phyloP scores from a whole-genome alignment of 2,888 invertebrate genomes.

The Andrena chrysosceles region DNA sequence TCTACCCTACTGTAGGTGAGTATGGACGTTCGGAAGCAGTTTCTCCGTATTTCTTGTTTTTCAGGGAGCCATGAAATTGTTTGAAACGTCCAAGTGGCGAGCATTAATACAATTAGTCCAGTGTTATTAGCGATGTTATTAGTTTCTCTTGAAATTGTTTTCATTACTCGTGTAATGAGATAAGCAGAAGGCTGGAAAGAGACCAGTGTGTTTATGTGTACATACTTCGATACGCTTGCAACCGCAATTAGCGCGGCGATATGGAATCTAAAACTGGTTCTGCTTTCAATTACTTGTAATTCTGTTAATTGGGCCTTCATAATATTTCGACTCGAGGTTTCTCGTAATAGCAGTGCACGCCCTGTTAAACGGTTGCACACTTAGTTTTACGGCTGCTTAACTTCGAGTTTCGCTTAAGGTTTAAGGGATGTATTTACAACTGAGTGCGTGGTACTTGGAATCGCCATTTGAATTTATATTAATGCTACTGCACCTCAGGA shows the following conservation, averaged over 20 bases:
- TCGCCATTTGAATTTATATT: conserved; percentile 15
- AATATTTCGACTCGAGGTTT: conserved; percentile 34
- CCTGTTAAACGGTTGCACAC: conserved; percentile 42
- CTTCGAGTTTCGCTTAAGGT: conserved; percentile 2
- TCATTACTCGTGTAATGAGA: not conserved
- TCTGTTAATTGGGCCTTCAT: conserved; percentile 37
- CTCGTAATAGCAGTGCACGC: conserved; percentile 33
- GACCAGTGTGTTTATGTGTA: not conserved
- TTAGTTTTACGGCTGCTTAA: conserved; percentile 39
- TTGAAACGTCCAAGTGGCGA: not conserved
- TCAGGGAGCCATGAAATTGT: not conserved
- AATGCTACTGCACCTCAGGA: not conserved
- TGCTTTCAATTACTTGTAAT: conserved; percentile 49
- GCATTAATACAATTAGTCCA: not conserved
- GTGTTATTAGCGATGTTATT: conserved; percentile 8
- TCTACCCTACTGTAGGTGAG: too few species aligned
- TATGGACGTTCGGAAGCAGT: too few species aligned
- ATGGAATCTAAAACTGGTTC: conserved; percentile 49
- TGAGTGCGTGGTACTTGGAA: not conserved
- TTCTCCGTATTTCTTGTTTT: too few species aligned
- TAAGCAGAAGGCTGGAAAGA: not conserved
- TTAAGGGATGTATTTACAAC: conserved; percentile 1
- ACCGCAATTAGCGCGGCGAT: conserved; percentile 29
- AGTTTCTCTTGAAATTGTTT: conserved; percentile 5
- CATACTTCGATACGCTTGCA: not conserved